Percentiles rank a stretch among this genome's conserved stretches.
These are phyloP conservation scores for Hucho hucho DNA, from an alignment of 2,113 vertebrate genomes.

Conservation along the genomic window DNA sequence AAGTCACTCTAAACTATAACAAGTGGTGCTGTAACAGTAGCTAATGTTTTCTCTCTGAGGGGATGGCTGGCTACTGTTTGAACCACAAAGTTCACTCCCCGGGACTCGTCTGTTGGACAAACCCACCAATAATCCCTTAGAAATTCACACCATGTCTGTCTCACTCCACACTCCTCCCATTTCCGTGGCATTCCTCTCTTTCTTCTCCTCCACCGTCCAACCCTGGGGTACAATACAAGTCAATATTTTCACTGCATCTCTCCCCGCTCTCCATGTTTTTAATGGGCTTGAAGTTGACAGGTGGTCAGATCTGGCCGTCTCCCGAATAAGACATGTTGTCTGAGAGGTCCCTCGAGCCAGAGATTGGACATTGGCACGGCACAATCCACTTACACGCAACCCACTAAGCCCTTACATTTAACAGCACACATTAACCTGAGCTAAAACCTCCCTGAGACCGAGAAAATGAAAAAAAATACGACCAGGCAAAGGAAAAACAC, in stretches of 20 bases:
- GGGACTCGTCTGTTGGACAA: background rate
- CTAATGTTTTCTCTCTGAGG: background rate
- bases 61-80: background rate
- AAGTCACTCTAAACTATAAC: too few species aligned
- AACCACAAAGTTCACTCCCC: background rate
- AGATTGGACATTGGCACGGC: conserved; percentile 36
- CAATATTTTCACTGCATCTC: conserved; percentile 57
- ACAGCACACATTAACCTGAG: conserved; percentile 37
- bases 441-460: conserved; percentile 41
- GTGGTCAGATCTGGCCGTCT: conserved; percentile 44
- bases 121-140: conserved; percentile 13
- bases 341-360: conserved; percentile 37
- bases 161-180: conserved; percentile 15
- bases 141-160: conserved; percentile 27
- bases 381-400: conserved; percentile 53
- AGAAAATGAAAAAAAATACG: conserved; percentile 17
- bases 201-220: conserved; percentile 9
- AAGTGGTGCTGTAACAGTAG: background rate
- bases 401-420: conserved; percentile 39
- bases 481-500: conserved; percentile 12
- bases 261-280: conserved; percentile 52
- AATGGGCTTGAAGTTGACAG: conserved; percentile 59
- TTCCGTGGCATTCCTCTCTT: conserved; percentile 38
- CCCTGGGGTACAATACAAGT: conserved; percentile 37
- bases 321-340: conserved; percentile 40